These are phyloP conservation scores for Drusus annulatus DNA, from an alignment of 1,140 invertebrate species.

Conservation along the genomic window DNA sequence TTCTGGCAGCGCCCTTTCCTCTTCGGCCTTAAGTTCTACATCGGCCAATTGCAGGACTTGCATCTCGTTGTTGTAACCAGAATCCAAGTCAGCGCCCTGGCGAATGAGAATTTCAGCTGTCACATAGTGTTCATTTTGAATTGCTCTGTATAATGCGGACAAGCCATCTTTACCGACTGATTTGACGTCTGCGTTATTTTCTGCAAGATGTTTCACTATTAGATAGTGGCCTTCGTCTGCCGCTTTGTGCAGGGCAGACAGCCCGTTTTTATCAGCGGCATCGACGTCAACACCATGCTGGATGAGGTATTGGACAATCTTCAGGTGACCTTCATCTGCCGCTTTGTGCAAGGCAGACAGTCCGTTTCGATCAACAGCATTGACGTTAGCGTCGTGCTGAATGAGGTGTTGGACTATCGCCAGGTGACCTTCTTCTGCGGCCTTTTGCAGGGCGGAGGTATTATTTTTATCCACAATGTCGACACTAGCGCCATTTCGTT, in stretches of 20 bases:
- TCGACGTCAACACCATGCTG: neutral
- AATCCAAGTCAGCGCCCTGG: too few species aligned
- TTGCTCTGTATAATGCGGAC: too few species aligned
- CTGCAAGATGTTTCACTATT: too few species aligned
- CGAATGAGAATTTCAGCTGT: too few species aligned
- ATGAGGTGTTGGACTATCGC: neutral
- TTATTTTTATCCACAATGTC: neutral
- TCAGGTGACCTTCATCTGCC: neutral
- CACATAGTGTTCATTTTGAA: too few species aligned
- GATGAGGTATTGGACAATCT: neutral
- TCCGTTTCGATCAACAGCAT: neutral
- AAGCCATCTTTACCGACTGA: too few species aligned
- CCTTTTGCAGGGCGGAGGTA: neutral
- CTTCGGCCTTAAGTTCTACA: too few species aligned
- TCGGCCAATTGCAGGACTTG: too few species aligned
- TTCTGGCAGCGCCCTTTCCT: too few species aligned
- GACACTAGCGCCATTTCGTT: neutral
- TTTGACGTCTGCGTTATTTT: too few species aligned
- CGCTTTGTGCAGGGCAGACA: neutral
- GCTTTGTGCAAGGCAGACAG: neutral
- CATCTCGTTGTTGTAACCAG: too few species aligned
- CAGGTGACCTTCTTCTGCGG: neutral
- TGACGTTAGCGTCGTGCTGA: neutral
- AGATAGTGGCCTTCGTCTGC: neutral
- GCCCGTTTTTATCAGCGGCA: neutral